A percentile compares a stretch with the other conserved stretches of the same genome.
Evolutionary conservation across 2,113 vertebrate genomes (phyloP).

Genomic region (Butorides virescens): DNA sequence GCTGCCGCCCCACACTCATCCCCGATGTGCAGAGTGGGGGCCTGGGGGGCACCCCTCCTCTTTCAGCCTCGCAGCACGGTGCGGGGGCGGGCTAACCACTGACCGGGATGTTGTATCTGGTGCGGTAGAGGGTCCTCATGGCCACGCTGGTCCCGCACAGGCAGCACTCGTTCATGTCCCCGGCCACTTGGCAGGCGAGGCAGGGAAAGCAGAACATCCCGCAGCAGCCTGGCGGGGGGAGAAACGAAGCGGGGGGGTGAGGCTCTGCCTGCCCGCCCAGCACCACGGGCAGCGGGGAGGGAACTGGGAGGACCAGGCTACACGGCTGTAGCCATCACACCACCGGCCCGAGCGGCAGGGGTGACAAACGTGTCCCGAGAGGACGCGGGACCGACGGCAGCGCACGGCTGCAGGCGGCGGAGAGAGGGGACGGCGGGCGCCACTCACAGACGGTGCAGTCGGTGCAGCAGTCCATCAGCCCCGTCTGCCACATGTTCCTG

Average conservation of each 20-base stretch:
- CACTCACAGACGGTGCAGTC: slow-evolving; percentile 72
- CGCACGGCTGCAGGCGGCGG: rapidly evolving
- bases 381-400: rapidly evolving
- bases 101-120: slow-evolving; percentile 84
- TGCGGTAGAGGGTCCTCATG: slow-evolving; percentile 85
- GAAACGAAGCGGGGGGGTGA: rapidly evolving
- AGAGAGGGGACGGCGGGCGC: rapidly evolving
- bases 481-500: slow-evolving; percentile 48
- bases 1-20: not conserved
- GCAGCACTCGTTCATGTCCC: slow-evolving; percentile 84
- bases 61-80: rapidly evolving
- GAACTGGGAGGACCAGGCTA: not conserved
- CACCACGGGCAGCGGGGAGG: rapidly evolving
- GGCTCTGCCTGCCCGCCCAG: rapidly evolving
- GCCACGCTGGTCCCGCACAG: slow-evolving; percentile 74
- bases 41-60: rapidly evolving
- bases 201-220: slow-evolving; percentile 75
- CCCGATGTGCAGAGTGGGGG: not conserved
- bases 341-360: rapidly evolving
- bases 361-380: rapidly evolving
- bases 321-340: rapidly evolving
- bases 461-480: slow-evolving; percentile 62
- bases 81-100: not conserved
- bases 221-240: slow-evolving; percentile 16
- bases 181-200: slow-evolving; percentile 76